phyloP scores from a whole-genome alignment of 2,113 vertebrate species.

The Gymnorhina tibicen region DNA sequence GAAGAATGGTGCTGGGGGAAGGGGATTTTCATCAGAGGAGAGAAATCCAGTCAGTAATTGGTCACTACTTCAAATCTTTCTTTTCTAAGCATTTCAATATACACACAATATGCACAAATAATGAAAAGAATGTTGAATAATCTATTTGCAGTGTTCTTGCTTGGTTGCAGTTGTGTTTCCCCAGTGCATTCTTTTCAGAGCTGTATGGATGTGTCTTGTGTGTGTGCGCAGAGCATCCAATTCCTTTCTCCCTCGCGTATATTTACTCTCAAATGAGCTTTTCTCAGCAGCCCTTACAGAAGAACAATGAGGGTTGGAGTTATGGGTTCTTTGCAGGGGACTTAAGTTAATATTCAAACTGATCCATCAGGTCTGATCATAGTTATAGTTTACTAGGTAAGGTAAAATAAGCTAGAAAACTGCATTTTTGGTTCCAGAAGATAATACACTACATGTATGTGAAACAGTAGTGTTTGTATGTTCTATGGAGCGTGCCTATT shows the following conservation, averaged over 20 bases:
- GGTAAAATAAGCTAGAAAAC: background rate
- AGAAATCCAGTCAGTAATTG: background rate
- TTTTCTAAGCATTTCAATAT: background rate
- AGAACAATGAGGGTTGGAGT: background rate
- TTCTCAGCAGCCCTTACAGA: background rate
- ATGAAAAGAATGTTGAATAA: no score
- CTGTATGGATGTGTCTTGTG: background rate
- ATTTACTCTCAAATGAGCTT: background rate
- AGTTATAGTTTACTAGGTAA: background rate
- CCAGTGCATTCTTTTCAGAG: background rate
- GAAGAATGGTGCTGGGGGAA: background rate
- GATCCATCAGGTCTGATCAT: background rate
- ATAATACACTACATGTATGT: background rate
- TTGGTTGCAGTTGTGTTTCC: background rate
- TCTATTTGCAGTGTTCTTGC: background rate
- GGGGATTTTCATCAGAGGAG: rapidly evolving
- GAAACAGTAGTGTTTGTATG: background rate
- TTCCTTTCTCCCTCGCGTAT: background rate
- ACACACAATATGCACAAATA: background rate
- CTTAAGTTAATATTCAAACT: background rate
- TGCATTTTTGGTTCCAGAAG: background rate
- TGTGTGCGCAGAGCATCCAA: background rate
- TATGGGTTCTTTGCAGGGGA: background rate
- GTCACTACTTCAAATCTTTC: background rate
- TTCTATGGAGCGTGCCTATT: background rate